phyloP scores from a whole-genome alignment of 2,888 invertebrate species.

The Pyrrhosoma nymphula region DNA sequence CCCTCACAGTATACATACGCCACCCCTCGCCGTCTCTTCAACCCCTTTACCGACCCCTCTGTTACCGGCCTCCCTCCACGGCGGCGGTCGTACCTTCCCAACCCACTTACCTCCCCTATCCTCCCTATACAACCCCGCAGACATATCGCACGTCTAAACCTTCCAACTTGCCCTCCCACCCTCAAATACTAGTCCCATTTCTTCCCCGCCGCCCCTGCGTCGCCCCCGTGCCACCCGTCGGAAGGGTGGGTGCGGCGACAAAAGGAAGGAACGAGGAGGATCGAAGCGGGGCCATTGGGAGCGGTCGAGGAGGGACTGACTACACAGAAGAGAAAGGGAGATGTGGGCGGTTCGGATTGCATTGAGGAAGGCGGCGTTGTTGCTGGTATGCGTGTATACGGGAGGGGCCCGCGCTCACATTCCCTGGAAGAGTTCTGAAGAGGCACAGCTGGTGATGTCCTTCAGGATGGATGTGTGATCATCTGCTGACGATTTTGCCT shows the following conservation, averaged over 20 bases:
- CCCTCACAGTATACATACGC: neutral
- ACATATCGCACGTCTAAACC: neutral
- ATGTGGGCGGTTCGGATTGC: conserved; percentile 22
- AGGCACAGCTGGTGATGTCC: too few relatives aligned
- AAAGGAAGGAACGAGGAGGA: neutral
- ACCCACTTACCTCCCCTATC: neutral
- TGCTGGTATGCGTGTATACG: neutral
- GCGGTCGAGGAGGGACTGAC: too few relatives aligned
- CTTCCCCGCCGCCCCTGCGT: neutral
- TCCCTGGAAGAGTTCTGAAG: neutral
- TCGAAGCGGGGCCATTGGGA: neutral
- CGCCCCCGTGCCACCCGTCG: neutral
- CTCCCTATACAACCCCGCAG: neutral
- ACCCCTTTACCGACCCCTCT: neutral
- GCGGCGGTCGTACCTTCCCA: neutral
- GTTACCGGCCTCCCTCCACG: too few relatives aligned
- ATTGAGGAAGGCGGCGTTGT: neutral
- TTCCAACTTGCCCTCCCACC: neutral
- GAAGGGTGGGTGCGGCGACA: neutral
- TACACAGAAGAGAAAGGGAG: neutral
- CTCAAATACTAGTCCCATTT: neutral
- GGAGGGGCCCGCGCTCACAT: neutral
- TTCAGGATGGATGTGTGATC: too few relatives aligned
- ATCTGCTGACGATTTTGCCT: too few relatives aligned
- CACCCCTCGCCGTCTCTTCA: neutral